A percentile compares a stretch with the other conserved stretches of the same genome.
phyloP scores from a whole-genome alignment of 2,888 invertebrate genomes.

The Athetis lepigone region DNA sequence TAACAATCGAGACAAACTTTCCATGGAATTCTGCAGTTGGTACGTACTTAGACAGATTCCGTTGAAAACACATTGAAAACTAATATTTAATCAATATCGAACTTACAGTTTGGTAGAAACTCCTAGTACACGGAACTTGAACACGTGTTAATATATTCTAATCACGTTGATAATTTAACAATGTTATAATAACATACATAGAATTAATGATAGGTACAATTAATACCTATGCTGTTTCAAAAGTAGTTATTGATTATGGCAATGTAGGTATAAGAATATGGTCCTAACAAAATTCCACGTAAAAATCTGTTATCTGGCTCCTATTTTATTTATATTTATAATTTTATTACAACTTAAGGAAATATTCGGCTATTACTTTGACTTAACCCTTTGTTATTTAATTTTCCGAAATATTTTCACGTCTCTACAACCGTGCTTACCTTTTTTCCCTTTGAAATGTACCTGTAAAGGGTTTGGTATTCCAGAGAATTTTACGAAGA shows the following conservation, averaged over 20 bases:
- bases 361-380: not conserved
- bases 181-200: not conserved
- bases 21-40: not conserved
- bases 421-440: conserved; percentile 24
- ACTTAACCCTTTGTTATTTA: not conserved
- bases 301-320: no score
- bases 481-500: conserved; percentile 37
- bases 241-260: no score
- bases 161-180: no score
- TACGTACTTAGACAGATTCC: not conserved
- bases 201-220: no score
- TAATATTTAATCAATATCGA: not conserved
- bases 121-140: not conserved
- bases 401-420: conserved; percentile 32
- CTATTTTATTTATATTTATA: no score
- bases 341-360: conserved; percentile 1
- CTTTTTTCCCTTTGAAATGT: conserved; percentile 26
- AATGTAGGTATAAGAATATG: not conserved
- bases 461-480: conserved; percentile 34
- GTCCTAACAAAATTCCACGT: not conserved
- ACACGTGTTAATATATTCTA: not conserved
- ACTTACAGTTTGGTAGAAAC: not conserved
- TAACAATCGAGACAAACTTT: conserved; percentile 38
- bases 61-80: conserved; percentile 4
- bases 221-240: no score